These are phyloP conservation scores for Magallana ariakensis DNA, from an alignment of 1,140 invertebrate genomes.

Conservation along the genomic window DNA sequence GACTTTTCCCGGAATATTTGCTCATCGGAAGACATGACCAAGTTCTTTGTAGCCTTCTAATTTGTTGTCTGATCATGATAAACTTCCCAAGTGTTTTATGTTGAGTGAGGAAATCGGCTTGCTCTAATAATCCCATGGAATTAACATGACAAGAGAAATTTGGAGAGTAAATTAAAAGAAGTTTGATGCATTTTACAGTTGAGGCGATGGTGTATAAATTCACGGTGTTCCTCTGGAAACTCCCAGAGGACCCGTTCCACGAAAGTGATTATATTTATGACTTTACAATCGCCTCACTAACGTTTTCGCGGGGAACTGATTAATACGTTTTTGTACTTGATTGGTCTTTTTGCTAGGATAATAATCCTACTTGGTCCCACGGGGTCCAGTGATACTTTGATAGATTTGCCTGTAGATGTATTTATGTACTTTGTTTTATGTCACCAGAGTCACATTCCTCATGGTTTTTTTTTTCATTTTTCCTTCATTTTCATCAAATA, in stretches of 20 bases:
- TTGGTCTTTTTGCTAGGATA: neutral
- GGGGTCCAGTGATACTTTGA: neutral
- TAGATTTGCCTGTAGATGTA: no score
- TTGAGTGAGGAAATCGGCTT: neutral
- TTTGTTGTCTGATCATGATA: neutral
- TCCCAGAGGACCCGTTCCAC: neutral
- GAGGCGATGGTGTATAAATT: neutral
- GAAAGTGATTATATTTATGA: constrained; percentile 25
- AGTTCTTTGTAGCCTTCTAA: no score
- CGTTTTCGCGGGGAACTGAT: constrained; percentile 4
- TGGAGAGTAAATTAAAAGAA: constrained; percentile 25
- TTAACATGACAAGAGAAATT: constrained; percentile 14
- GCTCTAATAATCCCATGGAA: constrained; percentile 15
- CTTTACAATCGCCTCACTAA: constrained; percentile 1
- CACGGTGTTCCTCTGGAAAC: neutral
- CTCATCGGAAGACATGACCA: no score
- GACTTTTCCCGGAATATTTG: no score
- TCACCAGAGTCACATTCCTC: no score
- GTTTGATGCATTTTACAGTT: constrained; percentile 28
- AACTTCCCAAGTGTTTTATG: constrained; percentile 17
- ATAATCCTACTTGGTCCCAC: neutral
- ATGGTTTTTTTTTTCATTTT: no score
- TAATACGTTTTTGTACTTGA: constrained; percentile 8
- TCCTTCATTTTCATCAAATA: no score
- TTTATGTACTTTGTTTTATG: no score